Conservation (phyloP, 2,797 vertebrate species). For the Fistularia commersonii region DNA sequence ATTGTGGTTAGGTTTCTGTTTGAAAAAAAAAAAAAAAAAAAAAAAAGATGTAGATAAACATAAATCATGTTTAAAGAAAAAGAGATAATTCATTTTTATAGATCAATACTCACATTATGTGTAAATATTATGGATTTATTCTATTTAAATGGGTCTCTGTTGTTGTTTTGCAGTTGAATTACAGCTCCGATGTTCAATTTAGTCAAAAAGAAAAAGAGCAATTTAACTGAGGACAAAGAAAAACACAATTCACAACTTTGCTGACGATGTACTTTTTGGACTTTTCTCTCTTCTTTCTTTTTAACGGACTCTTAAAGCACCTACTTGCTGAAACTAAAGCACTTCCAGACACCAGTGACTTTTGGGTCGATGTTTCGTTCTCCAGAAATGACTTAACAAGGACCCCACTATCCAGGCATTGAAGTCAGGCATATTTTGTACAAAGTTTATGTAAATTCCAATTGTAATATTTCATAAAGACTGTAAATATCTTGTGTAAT, state of each 20-base stretch:
- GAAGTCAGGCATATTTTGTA: constrained; percentile 81
- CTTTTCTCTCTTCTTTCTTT: constrained; percentile 72
- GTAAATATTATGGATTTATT: constrained; percentile 80
- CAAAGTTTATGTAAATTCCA: constrained; percentile 82
- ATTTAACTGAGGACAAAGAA: constrained; percentile 60
- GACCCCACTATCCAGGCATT: constrained; percentile 74
- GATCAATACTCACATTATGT: constrained; percentile 76
- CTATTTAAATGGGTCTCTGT: constrained; percentile 80
- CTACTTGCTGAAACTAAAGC: constrained; percentile 71
- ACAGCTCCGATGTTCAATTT: constrained; percentile 72
- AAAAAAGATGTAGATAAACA: constrained; percentile 80
- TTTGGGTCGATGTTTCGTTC: constrained; percentile 68
- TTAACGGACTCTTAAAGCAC: constrained; percentile 73
- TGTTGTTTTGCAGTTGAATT: constrained; percentile 79
- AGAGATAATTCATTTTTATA: constrained; percentile 76
- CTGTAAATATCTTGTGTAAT: constrained; percentile 84
- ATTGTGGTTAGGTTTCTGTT: constrained; percentile 76
- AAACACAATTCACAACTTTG: constrained; percentile 65
- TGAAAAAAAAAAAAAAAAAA: constrained; percentile 68
- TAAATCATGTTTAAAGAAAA: constrained; percentile 78
- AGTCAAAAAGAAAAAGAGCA: constrained; percentile 56
- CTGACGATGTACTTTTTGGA: constrained; percentile 70
- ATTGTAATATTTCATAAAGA: constrained; percentile 84
- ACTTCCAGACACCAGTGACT: constrained; percentile 75
- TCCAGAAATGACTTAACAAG: constrained; percentile 68